Base-by-base conservation (phyloP, 2,888 invertebrate genomes). In the Zonitis immaculata region DNA sequence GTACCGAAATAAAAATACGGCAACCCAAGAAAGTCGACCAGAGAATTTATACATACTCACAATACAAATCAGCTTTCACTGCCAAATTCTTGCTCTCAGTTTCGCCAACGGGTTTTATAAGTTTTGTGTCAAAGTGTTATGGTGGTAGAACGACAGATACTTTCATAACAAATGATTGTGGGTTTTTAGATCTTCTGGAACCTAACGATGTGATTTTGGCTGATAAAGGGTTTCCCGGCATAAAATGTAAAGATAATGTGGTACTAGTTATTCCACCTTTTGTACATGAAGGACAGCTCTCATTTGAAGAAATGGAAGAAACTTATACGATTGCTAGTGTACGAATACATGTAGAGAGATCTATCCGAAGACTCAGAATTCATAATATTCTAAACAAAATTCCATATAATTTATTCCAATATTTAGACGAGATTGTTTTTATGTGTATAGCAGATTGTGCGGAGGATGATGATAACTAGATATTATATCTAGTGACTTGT, bases 1-100 rank as follows among this genome's bases (percentile, higher is more conserved):
- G 51, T 16, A 55, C 51, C n/a, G 42, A 55, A 51, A 42, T 55
- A 8, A 51, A 44, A 16, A 43, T 47, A 14, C 39, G 51, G 44
- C 6, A 35, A 22, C 51, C 54, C 1, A 22, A 18, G 5, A 35
- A 44, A 44, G 32, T 51, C 4, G 32, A 44, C 0, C 14, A 51
- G 20, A 42, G 30, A 47, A 43, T 43, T 22, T 47, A 32, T 22
- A 18, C 12, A 7, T 47, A 47, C 32, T 47, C 32, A 20, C 47
- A 35, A 18, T 47, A 47, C 32, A 47, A 47, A 35, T 20, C 18
- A 32, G 20, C 3, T 47, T 47, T 16, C 28, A 47, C 35, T 14
- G 20, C 35, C 18, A 47, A 47, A 47, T 30, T 20, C 11, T 16
- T 47, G 35, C 20, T 47, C 8, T 18, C 32, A 18, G 9, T 30